A percentile compares a stretch with the other conserved stretches of the same genome.
Conservation (phyloP, 2,113 vertebrate species). For the Blennius ocellaris region DNA sequence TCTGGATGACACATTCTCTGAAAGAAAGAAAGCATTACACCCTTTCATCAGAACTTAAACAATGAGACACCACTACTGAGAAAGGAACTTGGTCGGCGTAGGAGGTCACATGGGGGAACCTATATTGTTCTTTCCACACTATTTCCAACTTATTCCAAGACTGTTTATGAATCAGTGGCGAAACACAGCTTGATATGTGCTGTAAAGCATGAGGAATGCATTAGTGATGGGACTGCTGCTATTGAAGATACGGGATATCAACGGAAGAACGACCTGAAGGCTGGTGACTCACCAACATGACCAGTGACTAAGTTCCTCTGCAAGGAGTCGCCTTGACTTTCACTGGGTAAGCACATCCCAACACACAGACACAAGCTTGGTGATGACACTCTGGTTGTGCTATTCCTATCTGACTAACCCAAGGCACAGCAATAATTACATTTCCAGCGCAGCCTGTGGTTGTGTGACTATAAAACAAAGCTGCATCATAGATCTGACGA, state of each 20-base stretch:
- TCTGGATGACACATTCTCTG: slow-evolving; percentile 14
- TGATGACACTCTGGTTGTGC: slow-evolving; percentile 31
- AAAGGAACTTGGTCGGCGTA: slow-evolving; percentile 13
- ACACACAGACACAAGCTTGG: slow-evolving; percentile 3
- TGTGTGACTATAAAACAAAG: slow-evolving; percentile 8
- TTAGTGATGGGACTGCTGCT: slow-evolving; percentile 31
- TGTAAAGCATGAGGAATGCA: slow-evolving; percentile 44
- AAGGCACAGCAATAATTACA: slow-evolving; percentile 10
- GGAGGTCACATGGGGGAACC: neutral
- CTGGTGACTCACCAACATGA: slow-evolving; percentile 54
- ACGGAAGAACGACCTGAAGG: slow-evolving; percentile 17
- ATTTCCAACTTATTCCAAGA: slow-evolving; percentile 32
- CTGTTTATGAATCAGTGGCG: slow-evolving; percentile 47
- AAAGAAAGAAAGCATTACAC: slow-evolving; percentile 30
- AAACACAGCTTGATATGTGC: slow-evolving; percentile 38
- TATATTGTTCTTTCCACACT: neutral
- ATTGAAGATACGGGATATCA: slow-evolving; percentile 35
- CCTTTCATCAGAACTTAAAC: slow-evolving; percentile 9
- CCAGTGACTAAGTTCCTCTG: slow-evolving; percentile 16
- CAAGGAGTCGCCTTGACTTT: slow-evolving; percentile 6
- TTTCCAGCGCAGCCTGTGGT: slow-evolving; percentile 7
- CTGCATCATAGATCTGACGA: slow-evolving; percentile 8
- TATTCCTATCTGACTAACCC: slow-evolving; percentile 38
- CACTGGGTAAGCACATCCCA: neutral
- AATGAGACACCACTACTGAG: slow-evolving; percentile 27